phyloP scores from a whole-genome alignment of 2,888 invertebrate species.

The Eristalis pertinax region DNA sequence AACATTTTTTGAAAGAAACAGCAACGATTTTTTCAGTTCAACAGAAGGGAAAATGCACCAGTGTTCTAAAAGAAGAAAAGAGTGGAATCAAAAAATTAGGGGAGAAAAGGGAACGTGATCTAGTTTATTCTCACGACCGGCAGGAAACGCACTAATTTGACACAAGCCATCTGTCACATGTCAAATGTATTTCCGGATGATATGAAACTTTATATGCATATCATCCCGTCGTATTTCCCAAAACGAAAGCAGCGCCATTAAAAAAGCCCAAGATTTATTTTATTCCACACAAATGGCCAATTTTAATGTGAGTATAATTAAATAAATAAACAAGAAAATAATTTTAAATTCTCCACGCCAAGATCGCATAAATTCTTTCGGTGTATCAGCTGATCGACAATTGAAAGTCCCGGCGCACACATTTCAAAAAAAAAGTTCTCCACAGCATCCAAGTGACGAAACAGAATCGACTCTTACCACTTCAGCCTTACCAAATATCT shows the following conservation, averaged over 20 bases:
- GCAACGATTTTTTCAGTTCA: too few species aligned
- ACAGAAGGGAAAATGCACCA: too few species aligned
- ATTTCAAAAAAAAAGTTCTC: constrained; percentile 9
- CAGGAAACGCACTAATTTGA: background rate
- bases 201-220: background rate
- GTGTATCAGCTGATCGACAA: constrained; percentile 40
- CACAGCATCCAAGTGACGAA: constrained; percentile 43
- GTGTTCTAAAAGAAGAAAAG: background rate
- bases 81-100: background rate
- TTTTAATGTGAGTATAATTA: background rate
- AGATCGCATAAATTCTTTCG: background rate
- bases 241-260: background rate
- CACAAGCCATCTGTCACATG: background rate
- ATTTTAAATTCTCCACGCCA: background rate
- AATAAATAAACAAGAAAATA: background rate
- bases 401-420: background rate
- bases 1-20: too few species aligned
- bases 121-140: background rate
- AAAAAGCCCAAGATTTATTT: background rate
- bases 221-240: background rate
- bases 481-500: background rate
- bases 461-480: constrained; percentile 28
- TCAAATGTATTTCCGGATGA: background rate
- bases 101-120: background rate
- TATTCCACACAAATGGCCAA: background rate